Evolutionary conservation across 2,797 vertebrate species (phyloP).

Genomic region (Pipistrellus nathusii): DNA sequence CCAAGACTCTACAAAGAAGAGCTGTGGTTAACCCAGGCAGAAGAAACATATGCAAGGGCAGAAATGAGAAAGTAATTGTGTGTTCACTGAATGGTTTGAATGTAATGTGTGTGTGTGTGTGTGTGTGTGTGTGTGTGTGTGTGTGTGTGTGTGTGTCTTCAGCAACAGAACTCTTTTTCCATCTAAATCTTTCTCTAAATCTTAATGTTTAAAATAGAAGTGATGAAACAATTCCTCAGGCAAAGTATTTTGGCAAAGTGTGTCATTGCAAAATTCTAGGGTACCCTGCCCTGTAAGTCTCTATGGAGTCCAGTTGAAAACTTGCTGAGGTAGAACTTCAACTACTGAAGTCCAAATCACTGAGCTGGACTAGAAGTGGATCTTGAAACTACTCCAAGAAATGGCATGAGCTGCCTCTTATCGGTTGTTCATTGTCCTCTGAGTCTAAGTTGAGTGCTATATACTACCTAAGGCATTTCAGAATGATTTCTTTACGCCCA

Average conservation of each 20-base stretch:
- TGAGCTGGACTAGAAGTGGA: not conserved
- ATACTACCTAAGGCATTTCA: not conserved
- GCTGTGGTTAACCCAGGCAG: not conserved
- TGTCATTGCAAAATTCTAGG: conserved; percentile 10
- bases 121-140: not conserved
- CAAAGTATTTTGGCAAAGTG: conserved; percentile 15
- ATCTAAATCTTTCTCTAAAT: not conserved
- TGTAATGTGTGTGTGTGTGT: not conserved
- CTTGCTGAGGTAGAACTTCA: not conserved
- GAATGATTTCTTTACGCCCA: not conserved
- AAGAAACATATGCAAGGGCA: not conserved
- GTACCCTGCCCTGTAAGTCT: not conserved
- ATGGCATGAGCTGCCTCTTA: not conserved
- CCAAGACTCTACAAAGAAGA: not conserved
- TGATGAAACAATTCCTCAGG: not conserved
- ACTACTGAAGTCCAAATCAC: not conserved
- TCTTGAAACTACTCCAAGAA: not conserved
- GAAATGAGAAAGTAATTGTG: not conserved
- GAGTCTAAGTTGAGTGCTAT: not conserved
- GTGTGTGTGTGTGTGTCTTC: not conserved
- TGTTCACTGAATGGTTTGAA: not conserved
- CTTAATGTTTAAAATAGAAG: conserved; percentile 40
- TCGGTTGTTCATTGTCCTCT: not conserved
- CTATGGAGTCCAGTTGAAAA: not conserved
- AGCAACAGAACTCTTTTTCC: not conserved